Base-by-base conservation (phyloP, 2,797 vertebrate species). In the Neostethus bicornis region DNA sequence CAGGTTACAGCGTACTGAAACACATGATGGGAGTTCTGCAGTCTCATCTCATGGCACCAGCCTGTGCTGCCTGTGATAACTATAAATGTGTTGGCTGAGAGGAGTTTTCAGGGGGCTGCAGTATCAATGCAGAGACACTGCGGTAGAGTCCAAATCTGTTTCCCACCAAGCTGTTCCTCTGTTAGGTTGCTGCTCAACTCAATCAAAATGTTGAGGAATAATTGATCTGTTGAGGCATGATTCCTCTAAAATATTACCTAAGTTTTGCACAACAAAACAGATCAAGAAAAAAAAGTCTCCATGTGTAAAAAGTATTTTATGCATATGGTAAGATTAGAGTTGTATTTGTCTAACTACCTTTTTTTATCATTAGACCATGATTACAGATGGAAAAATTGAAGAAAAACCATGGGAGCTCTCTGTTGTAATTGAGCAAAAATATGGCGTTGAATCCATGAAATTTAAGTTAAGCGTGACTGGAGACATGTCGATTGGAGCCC, bases 401-500 rank as follows among this genome's bases (percentile, higher is more conserved):
- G 87, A 94, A 8, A 92, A 88, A 19, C 94, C 95, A 1, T 99
- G 97, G 97, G 95, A 95, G 57, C 94, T 99, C 25, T 21, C 65
- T 0, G 80, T 99, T 55, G 87, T 69, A 35, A 90, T 98, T 62
- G 95, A 98, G 72, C 90, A 93, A 61, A 92, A 87, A 5, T 59
- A 79, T 4, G 88, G 90, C 57, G 87, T 85, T 0, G 80, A 91
- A 53, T 60, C 77, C 58, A 92, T 90, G 77, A 87, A 83, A 14
- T 65, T 92, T 52, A 86, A 58, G 0, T 79, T 98, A 57, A 88
- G 70, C 54, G 96, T 99, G 65, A 93, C 93, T 1, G 97, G 97
- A 44, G 94, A 96, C 74, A 91, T 97, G 70, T 97, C 99, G 56
- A 63, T 99, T 3, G 97, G 97, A 53, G 97, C 97, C 60, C 88